Evolutionary conservation across 2,888 invertebrate species (phyloP), one percentile per base, ranked within the genome.

Genomic region (Clunio marinus): DNA sequence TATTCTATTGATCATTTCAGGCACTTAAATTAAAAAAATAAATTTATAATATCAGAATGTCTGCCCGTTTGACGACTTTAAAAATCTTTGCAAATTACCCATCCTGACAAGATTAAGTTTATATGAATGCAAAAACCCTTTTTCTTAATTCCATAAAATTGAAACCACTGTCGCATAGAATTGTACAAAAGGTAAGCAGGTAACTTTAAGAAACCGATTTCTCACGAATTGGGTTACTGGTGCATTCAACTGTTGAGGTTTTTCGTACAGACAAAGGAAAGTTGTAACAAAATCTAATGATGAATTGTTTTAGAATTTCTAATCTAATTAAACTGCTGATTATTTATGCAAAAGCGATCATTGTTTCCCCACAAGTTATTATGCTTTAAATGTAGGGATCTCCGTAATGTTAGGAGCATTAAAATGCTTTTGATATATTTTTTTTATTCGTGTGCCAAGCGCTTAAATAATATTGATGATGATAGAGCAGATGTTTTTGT

Each of bases 401-500:
- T 17, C 22, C 51, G 51, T 20, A 20, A 51, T 51, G 51, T 51
- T n/a, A n/a, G n/a, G n/a, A n/a, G n/a, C n/a, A n/a, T n/a, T n/a
- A 51, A 51, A 51, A 51, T 22, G 17, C 7, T 51, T 45, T 51
- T 51, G 51, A 51, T 51, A 51, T 51, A 22, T n/a, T 7, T 51
- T 17, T 51, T 13, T n/a, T n/a, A n/a, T n/a, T 22, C 51, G 51
- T 51, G 17, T 22, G 22, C 51, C 22, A 22, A 20, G 51, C 22
- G 51, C 51, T 51, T 51, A 51, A n/a, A n/a, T n/a, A n/a, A 51
- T 51, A 51, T 51, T 57, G 57, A 57, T 66, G 59, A 59, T 59
- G 51, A 66, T 55, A 65, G 66, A 66, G 66, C 66, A 66, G 66
- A 66, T 66, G 66, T 66, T 66, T 66, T 66, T 51, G 57, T 57